phyloP scores from a whole-genome alignment of 1,140 invertebrate species.

The Onthophagus taurus region DNA sequence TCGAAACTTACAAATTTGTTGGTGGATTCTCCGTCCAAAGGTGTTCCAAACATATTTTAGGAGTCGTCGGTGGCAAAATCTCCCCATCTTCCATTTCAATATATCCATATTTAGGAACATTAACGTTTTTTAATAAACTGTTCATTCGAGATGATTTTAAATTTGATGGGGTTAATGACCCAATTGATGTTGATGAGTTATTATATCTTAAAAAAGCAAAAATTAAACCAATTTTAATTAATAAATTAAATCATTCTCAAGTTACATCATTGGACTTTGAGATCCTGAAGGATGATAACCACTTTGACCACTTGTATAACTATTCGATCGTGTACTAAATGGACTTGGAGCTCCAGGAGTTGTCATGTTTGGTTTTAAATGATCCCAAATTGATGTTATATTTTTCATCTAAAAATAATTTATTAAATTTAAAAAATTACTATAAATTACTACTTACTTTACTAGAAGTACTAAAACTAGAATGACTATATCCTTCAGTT shows the following conservation, averaged over 20 bases:
- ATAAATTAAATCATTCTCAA: slow-evolving; percentile 25
- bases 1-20: neutral
- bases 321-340: slow-evolving; percentile 21
- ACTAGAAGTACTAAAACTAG: slow-evolving; percentile 2
- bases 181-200: slow-evolving; percentile 25
- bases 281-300: slow-evolving; percentile 41
- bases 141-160: slow-evolving; percentile 10
- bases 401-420: slow-evolving; percentile 25
- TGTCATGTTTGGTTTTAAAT: slow-evolving; percentile 17
- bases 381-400: slow-evolving; percentile 27
- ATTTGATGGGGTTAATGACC: slow-evolving; percentile 18
- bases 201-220: slow-evolving; percentile 32
- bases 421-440: neutral
- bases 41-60: slow-evolving; percentile 78
- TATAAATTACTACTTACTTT: slow-evolving; percentile 8
- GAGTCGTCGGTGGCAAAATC: slow-evolving; percentile 40
- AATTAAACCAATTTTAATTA: slow-evolving; percentile 6
- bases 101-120: neutral
- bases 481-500: slow-evolving; percentile 1
- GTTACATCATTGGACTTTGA: slow-evolving; percentile 53
- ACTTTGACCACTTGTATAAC: slow-evolving; percentile 21
- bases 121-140: slow-evolving; percentile 7
- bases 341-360: slow-evolving; percentile 21
- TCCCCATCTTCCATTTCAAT: neutral
- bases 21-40: slow-evolving; percentile 70